These are phyloP conservation scores for Dunckerocampus dactyliophorus DNA, from an alignment of 2,113 vertebrate species.

Conservation along the genomic window DNA sequence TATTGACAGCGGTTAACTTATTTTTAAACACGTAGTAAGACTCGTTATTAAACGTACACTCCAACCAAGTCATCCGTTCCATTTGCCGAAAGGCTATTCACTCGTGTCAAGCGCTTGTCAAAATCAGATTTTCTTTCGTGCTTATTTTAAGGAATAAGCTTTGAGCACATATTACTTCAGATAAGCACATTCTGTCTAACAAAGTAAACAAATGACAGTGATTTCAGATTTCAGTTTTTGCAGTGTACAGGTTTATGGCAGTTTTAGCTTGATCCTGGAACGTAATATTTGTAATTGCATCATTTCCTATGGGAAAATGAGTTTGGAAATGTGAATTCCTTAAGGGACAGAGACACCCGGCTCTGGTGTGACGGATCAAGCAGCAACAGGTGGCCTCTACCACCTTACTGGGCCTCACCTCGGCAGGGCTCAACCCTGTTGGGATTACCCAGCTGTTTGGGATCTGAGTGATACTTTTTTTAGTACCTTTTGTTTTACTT, in stretches of 20 bases:
- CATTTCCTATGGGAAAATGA: neutral
- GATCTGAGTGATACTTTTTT: slow-evolving; percentile 17
- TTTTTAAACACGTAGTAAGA: too few relatives aligned
- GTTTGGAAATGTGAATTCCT: neutral
- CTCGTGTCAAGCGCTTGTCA: too few relatives aligned
- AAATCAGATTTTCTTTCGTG: too few relatives aligned
- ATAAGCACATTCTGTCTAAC: too few relatives aligned
- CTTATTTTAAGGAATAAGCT: too few relatives aligned
- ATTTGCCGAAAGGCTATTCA: too few relatives aligned
- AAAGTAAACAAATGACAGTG: too few relatives aligned
- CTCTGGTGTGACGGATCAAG: slow-evolving; percentile 23
- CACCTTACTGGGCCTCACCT: slow-evolving; percentile 32
- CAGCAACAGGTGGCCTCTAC: slow-evolving; percentile 14
- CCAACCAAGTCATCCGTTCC: too few relatives aligned
- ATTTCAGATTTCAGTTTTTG: too few relatives aligned
- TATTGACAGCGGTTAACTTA: too few relatives aligned
- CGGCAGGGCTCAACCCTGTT: slow-evolving; percentile 2
- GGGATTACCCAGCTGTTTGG: slow-evolving; percentile 62
- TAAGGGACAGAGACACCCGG: slow-evolving; percentile 8
- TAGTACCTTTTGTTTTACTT: neutral
- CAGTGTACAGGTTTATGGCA: neutral
- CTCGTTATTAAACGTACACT: too few relatives aligned
- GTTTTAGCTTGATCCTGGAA: neutral
- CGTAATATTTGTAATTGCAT: neutral
- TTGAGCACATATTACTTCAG: too few relatives aligned